These are phyloP conservation scores for Drosophila tsacasi DNA, from an alignment of 1,140 invertebrate genomes.

Conservation along the genomic window DNA sequence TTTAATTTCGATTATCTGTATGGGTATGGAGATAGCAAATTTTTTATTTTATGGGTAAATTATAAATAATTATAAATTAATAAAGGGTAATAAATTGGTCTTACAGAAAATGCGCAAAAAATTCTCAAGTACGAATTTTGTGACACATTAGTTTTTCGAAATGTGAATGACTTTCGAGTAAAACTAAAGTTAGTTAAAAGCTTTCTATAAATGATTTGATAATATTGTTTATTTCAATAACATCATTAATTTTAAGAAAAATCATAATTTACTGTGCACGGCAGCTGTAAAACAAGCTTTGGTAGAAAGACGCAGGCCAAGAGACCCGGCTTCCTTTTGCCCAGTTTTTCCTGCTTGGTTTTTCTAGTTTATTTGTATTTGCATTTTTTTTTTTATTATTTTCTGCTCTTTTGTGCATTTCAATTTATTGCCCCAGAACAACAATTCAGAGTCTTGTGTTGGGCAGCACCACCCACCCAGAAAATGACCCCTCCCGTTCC, in stretches of 20 bases:
- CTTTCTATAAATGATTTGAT: no score
- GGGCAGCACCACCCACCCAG: constrained; percentile 23
- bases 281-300: constrained; percentile 58
- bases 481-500: background rate
- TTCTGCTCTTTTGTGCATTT: constrained; percentile 38
- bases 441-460: constrained; percentile 28
- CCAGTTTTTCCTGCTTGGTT: constrained; percentile 8
- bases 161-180: no score
- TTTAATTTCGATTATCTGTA: background rate
- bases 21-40: background rate
- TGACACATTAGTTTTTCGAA: background rate
- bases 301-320: constrained; percentile 34
- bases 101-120: no score
- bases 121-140: no score
- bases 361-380: constrained; percentile 11
- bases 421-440: constrained; percentile 42
- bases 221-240: no score
- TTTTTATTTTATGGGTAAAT: background rate
- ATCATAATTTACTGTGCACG: background rate
- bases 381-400: background rate
- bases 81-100: no score
- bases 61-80: no score
- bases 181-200: no score
- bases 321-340: constrained; percentile 31
- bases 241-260: no score